Evolutionary conservation across 2,797 vertebrate species (phyloP).

Genomic region (Catostomus latipinnis): DNA sequence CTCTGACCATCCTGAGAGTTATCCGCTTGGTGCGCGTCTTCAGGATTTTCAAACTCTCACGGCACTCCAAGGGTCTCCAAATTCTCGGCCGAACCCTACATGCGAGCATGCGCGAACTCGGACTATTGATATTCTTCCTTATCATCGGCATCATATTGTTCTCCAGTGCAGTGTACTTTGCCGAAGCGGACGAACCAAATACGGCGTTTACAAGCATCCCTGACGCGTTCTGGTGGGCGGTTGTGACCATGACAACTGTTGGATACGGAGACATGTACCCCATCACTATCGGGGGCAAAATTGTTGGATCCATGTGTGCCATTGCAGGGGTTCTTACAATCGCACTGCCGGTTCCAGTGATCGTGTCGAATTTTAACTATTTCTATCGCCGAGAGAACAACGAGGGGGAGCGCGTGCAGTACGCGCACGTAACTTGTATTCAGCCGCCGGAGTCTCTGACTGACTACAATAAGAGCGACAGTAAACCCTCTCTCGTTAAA

Average conservation of each 20-base stretch:
- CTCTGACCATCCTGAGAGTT: conserved; percentile 87
- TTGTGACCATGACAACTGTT: conserved; percentile 97
- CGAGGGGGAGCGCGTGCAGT: conserved; percentile 85
- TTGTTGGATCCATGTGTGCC: conserved; percentile 93
- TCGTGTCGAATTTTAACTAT: conserved; percentile 98
- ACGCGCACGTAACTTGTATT: conserved; percentile 90
- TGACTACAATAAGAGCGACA: conserved; percentile 81
- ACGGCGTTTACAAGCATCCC: conserved; percentile 91
- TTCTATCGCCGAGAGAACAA: conserved; percentile 94
- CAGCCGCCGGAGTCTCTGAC: conserved; percentile 76
- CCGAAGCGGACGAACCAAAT: conserved; percentile 88
- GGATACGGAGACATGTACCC: conserved; percentile 97
- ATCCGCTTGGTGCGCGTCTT: conserved; percentile 90
- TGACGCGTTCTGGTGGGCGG: conserved; percentile 96
- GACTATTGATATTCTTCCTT: conserved; percentile 93
- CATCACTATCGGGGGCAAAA: conserved; percentile 92
- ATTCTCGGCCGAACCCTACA: conserved; percentile 89
- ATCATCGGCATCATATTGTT: conserved; percentile 92
- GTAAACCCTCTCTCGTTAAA: conserved; percentile 82
- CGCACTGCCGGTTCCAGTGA: conserved; percentile 91
- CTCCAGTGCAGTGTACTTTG: conserved; percentile 94
- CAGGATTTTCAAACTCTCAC: conserved; percentile 91
- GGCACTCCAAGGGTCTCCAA: conserved; percentile 91
- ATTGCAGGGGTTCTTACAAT: conserved; percentile 94
- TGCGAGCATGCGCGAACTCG: conserved; percentile 90